A percentile compares a stretch with the other conserved stretches of the same genome.
phyloP scores from a whole-genome alignment of 2,888 invertebrate genomes.

The Tuta absoluta region DNA sequence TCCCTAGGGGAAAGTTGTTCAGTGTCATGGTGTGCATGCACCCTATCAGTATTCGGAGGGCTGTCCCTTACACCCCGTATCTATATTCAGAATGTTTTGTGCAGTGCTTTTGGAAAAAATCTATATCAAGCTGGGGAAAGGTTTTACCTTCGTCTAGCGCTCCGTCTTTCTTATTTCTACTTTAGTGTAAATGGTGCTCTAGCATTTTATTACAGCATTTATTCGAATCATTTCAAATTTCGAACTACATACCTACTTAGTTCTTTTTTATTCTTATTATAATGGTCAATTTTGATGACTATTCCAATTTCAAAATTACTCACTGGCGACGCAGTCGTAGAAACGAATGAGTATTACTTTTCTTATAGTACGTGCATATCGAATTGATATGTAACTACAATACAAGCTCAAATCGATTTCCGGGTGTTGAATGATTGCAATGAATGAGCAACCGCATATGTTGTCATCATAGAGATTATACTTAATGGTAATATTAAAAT shows the following conservation, averaged over 20 bases:
- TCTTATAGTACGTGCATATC: neutral
- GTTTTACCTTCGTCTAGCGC: no score
- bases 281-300: slow-evolving; percentile 8
- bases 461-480: slow-evolving; percentile 4
- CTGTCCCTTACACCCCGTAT: no score
- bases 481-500: neutral
- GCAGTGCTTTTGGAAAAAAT: no score
- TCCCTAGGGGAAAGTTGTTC: no score
- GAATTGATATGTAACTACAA: slow-evolving; percentile 12
- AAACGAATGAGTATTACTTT: slow-evolving; percentile 6
- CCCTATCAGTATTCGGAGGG: no score
- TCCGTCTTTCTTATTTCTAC: no score
- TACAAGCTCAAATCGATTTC: slow-evolving; percentile 16
- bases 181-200: neutral
- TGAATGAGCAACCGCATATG: neutral
- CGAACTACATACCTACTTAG: slow-evolving; percentile 8
- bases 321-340: slow-evolving; percentile 8
- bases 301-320: slow-evolving; percentile 17
- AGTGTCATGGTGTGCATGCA: no score
- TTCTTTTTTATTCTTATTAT: slow-evolving; percentile 21
- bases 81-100: no score
- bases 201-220: slow-evolving; percentile 31
- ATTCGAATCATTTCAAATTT: slow-evolving; percentile 22
- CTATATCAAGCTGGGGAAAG: no score
- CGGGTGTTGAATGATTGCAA: slow-evolving; percentile 14